Evolutionary conservation across 2,888 invertebrate species (phyloP).

Genomic region (Caradrina kadenii): DNA sequence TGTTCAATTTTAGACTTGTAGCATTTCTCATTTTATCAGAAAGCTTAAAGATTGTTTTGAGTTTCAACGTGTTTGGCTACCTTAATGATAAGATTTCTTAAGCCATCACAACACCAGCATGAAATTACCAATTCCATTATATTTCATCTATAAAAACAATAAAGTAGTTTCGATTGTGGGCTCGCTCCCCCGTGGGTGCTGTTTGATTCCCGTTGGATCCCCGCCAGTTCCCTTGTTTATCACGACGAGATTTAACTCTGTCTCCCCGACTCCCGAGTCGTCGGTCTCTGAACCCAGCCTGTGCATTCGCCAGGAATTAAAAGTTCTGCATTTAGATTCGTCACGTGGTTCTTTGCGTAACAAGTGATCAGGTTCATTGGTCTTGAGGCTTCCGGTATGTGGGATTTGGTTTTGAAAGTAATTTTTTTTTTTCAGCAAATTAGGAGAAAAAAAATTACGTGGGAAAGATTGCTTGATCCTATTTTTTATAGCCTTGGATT

Average conservation of each 20-base stretch:
- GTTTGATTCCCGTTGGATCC: slow-evolving; percentile 73
- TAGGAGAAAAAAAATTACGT: not conserved
- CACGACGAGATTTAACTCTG: slow-evolving; percentile 64
- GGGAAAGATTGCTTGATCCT: not conserved
- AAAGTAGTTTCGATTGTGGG: slow-evolving; percentile 51
- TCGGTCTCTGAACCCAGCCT: slow-evolving; percentile 73
- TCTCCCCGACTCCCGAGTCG: slow-evolving; percentile 55
- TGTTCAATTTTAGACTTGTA: not conserved
- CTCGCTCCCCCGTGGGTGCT: slow-evolving; percentile 53
- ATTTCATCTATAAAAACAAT: slow-evolving; percentile 47
- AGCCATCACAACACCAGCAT: not conserved
- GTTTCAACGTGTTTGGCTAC: not conserved
- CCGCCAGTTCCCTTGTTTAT: slow-evolving; percentile 72
- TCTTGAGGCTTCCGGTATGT: slow-evolving; percentile 51
- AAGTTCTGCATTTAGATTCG: slow-evolving; percentile 67
- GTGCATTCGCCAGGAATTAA: slow-evolving; percentile 70
- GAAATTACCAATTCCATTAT: slow-evolving; percentile 26
- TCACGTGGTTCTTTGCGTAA: slow-evolving; percentile 62
- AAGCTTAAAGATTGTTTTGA: not conserved
- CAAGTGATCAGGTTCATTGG: slow-evolving; percentile 67
- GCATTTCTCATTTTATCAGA: too few species aligned
- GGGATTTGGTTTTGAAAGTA: not conserved
- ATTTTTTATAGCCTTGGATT: not conserved
- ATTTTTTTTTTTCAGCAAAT: slow-evolving; percentile 17
- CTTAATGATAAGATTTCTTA: not conserved